Evolutionary conservation across 2,888 invertebrate genomes (phyloP).

Genomic region (Hanleya hanleyi): DNA sequence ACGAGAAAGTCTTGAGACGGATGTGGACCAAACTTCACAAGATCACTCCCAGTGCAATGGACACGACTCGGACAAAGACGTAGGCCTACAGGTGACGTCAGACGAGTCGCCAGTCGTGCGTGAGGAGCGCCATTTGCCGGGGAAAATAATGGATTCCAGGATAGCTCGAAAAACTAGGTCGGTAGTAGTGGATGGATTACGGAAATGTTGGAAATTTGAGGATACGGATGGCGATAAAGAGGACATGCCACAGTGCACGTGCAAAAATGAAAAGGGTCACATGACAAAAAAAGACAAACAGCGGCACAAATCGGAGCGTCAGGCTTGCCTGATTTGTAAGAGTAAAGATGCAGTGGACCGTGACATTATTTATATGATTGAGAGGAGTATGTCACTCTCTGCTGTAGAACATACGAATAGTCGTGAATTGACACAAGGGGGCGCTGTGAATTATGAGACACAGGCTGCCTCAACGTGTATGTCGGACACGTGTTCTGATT

Average conservation of each 20-base stretch:
- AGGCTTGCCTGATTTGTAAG: neutral
- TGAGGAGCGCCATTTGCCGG: neutral
- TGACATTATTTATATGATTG: conserved; percentile 35
- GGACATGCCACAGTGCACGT: neutral
- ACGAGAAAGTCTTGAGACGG: neutral
- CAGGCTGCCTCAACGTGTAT: no score
- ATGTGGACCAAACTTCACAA: neutral
- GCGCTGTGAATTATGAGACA: no score
- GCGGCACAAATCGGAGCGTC: neutral
- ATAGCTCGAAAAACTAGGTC: neutral
- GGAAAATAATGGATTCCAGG: neutral
- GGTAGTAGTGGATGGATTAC: neutral
- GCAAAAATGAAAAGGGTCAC: neutral
- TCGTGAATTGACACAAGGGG: conserved; percentile 7
- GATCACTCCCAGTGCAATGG: neutral
- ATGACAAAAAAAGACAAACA: neutral
- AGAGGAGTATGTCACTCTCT: conserved; percentile 51
- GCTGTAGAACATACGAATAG: conserved; percentile 46
- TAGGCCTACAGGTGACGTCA: neutral
- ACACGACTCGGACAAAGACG: neutral
- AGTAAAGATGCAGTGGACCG: neutral
- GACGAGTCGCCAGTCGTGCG: neutral
- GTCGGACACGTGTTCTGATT: no score
- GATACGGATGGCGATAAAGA: neutral
- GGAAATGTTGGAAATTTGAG: conserved; percentile 1